phyloP scores from a whole-genome alignment of 1,140 invertebrate species.

The Oryctes rhinoceros region DNA sequence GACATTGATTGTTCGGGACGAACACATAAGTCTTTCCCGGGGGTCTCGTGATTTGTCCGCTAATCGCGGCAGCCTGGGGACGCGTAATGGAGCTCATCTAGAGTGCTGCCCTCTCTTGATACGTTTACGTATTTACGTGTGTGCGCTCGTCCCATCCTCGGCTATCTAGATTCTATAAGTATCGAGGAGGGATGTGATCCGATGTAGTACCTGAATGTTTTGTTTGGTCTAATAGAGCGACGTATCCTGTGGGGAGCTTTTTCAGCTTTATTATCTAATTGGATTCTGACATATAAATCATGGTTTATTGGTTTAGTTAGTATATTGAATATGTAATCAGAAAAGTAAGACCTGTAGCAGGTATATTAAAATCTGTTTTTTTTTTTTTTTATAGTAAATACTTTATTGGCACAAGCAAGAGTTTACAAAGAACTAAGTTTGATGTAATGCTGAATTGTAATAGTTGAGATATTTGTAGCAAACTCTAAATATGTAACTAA shows the following conservation, averaged over 20 bases:
- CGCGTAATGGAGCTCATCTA: slow-evolving; percentile 51
- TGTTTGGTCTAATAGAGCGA: neutral
- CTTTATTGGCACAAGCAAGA: too few relatives aligned
- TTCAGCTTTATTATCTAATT: slow-evolving; percentile 36
- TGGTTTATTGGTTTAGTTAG: slow-evolving; percentile 1
- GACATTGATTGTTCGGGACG: slow-evolving; percentile 55
- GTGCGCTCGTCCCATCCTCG: slow-evolving; percentile 5
- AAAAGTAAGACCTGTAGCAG: too few relatives aligned
- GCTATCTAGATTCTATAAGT: slow-evolving; percentile 38
- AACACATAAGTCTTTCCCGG: slow-evolving; percentile 55
- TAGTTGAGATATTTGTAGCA: too few relatives aligned
- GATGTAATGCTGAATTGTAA: too few relatives aligned
- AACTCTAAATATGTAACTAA: too few relatives aligned
- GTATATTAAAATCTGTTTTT: too few relatives aligned
- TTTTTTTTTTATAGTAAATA: too few relatives aligned
- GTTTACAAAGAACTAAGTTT: too few relatives aligned
- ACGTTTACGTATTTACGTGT: neutral
- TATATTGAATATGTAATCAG: too few relatives aligned
- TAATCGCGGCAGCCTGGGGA: slow-evolving; percentile 56
- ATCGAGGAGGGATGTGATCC: slow-evolving; percentile 23
- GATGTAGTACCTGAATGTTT: neutral
- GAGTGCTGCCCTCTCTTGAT: slow-evolving; percentile 27
- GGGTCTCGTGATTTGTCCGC: slow-evolving; percentile 56
- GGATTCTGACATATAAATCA: slow-evolving; percentile 36
- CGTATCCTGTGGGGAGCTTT: slow-evolving; percentile 23